A percentile compares a stretch with the other conserved stretches of the same genome.
These are phyloP conservation scores for Lagorchestes hirsutus DNA, from an alignment of 2,797 vertebrate species.

Conservation along the genomic window DNA sequence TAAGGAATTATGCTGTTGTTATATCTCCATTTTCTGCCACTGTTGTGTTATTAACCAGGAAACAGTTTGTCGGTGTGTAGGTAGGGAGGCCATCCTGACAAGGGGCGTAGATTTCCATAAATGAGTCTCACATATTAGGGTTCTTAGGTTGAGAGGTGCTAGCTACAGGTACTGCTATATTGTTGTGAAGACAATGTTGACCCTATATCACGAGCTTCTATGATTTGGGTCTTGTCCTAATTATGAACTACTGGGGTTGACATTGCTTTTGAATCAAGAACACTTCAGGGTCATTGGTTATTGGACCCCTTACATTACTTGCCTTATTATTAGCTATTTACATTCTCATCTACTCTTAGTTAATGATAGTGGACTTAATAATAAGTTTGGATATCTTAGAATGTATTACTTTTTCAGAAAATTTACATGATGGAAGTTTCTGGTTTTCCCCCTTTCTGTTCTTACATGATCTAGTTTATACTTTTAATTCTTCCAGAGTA, in stretches of 20 bases:
- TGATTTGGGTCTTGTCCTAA: neutral
- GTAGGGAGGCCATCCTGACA: neutral
- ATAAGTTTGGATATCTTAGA: neutral
- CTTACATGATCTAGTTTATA: neutral
- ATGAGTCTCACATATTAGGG: neutral
- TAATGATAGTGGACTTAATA: neutral
- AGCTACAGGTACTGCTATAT: neutral
- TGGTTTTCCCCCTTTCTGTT: neutral
- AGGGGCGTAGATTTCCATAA: neutral
- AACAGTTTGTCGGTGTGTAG: neutral
- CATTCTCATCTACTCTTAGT: neutral
- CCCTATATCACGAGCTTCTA: neutral
- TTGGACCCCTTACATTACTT: neutral
- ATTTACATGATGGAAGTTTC: neutral
- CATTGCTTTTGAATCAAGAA: neutral
- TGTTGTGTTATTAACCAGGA: neutral
- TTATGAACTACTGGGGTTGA: neutral
- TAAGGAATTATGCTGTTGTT: neutral
- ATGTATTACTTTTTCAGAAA: neutral
- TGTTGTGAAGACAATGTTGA: neutral
- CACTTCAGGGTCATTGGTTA: neutral
- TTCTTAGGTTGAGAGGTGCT: neutral
- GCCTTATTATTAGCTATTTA: neutral
- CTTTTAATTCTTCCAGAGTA: neutral
- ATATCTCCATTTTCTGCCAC: neutral